Evolutionary conservation across 2,888 invertebrate genomes (phyloP).

Genomic region (Netelia virgata): DNA sequence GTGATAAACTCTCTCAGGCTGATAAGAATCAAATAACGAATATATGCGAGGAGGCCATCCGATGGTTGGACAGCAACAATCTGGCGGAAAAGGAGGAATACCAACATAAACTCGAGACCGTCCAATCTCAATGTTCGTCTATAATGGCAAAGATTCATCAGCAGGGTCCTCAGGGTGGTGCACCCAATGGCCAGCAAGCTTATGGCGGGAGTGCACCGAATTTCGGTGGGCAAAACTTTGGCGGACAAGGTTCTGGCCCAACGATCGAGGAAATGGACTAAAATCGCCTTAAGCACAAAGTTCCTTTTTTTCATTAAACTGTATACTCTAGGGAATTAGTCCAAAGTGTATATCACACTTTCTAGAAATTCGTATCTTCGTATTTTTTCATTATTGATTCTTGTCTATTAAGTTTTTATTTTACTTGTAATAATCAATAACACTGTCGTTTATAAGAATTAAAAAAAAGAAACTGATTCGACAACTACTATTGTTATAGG

Average conservation of each 20-base stretch:
- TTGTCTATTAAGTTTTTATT: neutral
- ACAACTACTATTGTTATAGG: neutral
- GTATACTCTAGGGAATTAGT: constrained; percentile 4
- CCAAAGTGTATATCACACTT: constrained; percentile 12
- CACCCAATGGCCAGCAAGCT: constrained; percentile 30
- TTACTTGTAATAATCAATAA: neutral
- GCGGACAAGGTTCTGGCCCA: constrained; percentile 53
- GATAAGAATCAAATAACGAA: constrained; percentile 86
- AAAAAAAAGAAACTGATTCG: no score
- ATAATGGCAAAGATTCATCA: constrained; percentile 78
- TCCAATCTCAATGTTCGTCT: constrained; percentile 85
- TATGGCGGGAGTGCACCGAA: constrained; percentile 8
- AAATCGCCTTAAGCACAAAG: neutral
- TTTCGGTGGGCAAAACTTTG: constrained; percentile 10
- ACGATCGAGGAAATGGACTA: constrained; percentile 70
- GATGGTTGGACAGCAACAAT: constrained; percentile 87
- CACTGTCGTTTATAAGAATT: no score
- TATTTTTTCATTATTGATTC: neutral
- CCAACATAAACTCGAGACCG: constrained; percentile 87
- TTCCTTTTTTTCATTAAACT: neutral
- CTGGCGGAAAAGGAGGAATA: constrained; percentile 89
- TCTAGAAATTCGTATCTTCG: neutral
- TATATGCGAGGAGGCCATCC: constrained; percentile 86
- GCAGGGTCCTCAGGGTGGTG: constrained; percentile 32
- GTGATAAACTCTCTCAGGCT: constrained; percentile 81